Evolutionary conservation across 2,113 vertebrate species (phyloP).

Genomic region (Hippocampus zosterae): DNA sequence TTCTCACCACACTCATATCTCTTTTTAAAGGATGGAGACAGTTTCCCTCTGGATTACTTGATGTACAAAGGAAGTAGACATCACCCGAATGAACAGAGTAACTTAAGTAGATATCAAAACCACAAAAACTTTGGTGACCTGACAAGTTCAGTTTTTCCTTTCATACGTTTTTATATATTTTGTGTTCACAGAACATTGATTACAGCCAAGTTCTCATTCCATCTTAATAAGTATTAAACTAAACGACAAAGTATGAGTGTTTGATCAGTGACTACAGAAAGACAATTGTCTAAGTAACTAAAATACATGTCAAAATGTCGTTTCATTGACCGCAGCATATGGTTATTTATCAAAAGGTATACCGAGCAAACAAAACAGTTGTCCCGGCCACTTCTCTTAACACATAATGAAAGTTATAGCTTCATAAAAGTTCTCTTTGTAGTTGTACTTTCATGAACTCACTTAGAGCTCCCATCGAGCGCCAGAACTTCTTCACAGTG

Average conservation of each 20-base stretch:
- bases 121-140: background rate
- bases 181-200: background rate
- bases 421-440: conserved; percentile 3
- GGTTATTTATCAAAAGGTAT: background rate
- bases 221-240: background rate
- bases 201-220: background rate
- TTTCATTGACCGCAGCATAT: background rate
- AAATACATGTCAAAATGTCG: background rate
- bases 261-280: background rate
- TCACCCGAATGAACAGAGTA: background rate
- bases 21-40: background rate
- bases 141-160: background rate
- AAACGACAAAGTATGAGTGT: background rate
- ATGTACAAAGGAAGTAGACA: background rate
- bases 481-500: conserved; percentile 1
- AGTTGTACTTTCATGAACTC: conserved; percentile 13
- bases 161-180: background rate
- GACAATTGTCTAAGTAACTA: background rate
- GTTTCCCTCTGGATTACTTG: background rate
- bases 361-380: background rate
- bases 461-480: conserved; percentile 8
- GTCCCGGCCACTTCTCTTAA: background rate
- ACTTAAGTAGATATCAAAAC: background rate
- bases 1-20: background rate
- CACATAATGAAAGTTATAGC: background rate